Evolutionary conservation across 2,113 vertebrate species (phyloP).

Genomic region (Otus sunia): DNA sequence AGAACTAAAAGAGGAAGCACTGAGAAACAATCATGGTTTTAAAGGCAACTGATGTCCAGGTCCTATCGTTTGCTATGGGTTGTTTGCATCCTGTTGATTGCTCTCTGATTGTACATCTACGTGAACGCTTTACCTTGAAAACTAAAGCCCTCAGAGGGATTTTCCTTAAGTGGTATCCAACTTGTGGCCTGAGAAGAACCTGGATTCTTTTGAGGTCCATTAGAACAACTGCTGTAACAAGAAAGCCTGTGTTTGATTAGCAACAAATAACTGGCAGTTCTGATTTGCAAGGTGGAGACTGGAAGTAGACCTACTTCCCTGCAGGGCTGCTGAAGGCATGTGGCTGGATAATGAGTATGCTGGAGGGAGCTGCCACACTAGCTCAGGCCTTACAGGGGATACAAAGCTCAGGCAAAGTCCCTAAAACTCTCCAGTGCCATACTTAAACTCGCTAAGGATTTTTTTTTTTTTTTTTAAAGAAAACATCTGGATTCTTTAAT

Average conservation of each 20-base stretch:
- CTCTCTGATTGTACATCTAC: neutral
- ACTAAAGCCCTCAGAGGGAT: neutral
- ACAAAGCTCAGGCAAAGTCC: neutral
- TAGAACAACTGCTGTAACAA: neutral
- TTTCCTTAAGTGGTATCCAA: neutral
- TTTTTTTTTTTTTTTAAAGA: neutral
- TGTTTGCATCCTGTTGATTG: neutral
- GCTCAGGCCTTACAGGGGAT: neutral
- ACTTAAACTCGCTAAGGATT: neutral
- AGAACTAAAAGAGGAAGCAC: neutral
- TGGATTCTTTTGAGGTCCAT: neutral
- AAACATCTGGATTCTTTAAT: neutral
- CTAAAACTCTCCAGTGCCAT: neutral
- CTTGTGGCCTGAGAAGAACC: neutral
- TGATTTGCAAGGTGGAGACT: neutral
- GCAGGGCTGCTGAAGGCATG: accelerated
- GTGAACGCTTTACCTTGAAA: neutral
- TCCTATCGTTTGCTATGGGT: neutral
- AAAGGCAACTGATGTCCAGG: neutral
- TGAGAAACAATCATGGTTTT: neutral
- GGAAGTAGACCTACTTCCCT: neutral
- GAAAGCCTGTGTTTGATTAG: neutral
- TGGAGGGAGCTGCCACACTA: neutral
- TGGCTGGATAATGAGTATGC: neutral
- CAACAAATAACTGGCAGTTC: neutral